phyloP scores from a whole-genome alignment of 2,113 vertebrate genomes.

The Xiphophorus hellerii region DNA sequence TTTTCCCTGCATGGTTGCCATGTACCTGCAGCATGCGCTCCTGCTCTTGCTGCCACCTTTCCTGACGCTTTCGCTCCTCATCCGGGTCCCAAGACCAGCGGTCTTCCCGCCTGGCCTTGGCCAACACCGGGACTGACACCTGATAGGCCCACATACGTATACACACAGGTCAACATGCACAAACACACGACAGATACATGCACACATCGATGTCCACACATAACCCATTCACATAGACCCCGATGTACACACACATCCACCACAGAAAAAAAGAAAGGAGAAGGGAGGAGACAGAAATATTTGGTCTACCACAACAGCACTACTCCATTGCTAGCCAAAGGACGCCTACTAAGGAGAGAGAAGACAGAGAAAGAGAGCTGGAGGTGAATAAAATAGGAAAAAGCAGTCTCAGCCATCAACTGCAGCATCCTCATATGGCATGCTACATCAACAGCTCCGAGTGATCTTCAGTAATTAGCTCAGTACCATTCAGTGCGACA shows the following conservation, averaged over 20 bases:
- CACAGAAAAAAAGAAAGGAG: slow-evolving; percentile 59
- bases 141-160: slow-evolving; percentile 58
- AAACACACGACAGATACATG: slow-evolving; percentile 43
- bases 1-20: slow-evolving; percentile 19
- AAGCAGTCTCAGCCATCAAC: slow-evolving; percentile 46
- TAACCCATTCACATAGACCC: slow-evolving; percentile 31
- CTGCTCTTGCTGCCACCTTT: slow-evolving; percentile 96
- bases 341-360: slow-evolving; percentile 72
- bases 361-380: slow-evolving; percentile 71
- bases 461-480: not conserved
- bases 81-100: slow-evolving; percentile 96
- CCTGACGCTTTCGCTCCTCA: slow-evolving; percentile 94
- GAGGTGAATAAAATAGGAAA: slow-evolving; percentile 46
- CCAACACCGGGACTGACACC: slow-evolving; percentile 74
- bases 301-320: slow-evolving; percentile 79
- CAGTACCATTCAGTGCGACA: not conserved
- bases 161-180: slow-evolving; percentile 30
- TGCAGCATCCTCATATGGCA: slow-evolving; percentile 60
- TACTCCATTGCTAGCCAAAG: slow-evolving; percentile 74
- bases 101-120: slow-evolving; percentile 83
- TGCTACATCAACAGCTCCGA: slow-evolving; percentile 49
- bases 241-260: slow-evolving; percentile 56
- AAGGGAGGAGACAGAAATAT: slow-evolving; percentile 74
- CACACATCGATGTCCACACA: slow-evolving; percentile 26
- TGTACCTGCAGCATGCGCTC: slow-evolving; percentile 95